Percentiles rank a stretch among this genome's conserved stretches.
phyloP scores from a whole-genome alignment of 2,888 invertebrate species.

The Spialia ferax region DNA sequence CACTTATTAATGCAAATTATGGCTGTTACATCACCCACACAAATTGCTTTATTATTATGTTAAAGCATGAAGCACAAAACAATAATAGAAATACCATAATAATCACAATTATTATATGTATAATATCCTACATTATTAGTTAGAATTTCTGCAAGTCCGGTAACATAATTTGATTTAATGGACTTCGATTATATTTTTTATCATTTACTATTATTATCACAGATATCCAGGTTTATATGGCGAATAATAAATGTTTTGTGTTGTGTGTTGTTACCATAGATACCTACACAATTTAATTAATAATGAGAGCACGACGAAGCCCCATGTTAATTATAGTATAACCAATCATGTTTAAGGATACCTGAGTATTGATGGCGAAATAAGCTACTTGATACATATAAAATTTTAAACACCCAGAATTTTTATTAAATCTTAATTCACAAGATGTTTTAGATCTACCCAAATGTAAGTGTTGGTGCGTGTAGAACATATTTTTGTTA shows the following conservation, averaged over 20 bases:
- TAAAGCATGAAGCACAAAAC: constrained; percentile 62
- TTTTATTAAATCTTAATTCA: too few species aligned
- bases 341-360: too few species aligned
- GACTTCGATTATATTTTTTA: not conserved
- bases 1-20: constrained; percentile 64
- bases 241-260: not conserved
- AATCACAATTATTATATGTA: not conserved
- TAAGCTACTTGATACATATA: too few species aligned
- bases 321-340: too few species aligned
- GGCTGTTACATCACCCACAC: constrained; percentile 84
- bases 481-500: too few species aligned
- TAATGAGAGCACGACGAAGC: too few species aligned
- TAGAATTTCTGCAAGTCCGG: not conserved
- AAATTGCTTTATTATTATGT: constrained; percentile 56
- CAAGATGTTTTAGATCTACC: too few species aligned
- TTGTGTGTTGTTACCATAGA: too few species aligned
- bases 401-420: too few species aligned
- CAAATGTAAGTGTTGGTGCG: too few species aligned
- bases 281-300: too few species aligned
- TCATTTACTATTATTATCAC: not conserved
- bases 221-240: not conserved
- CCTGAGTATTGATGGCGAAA: too few species aligned
- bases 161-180: not conserved
- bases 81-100: constrained; percentile 43
- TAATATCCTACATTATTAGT: constrained; percentile 3